These are phyloP conservation scores for Pluvialis apricaria DNA, from an alignment of 2,113 vertebrate species.

Conservation along the genomic window DNA sequence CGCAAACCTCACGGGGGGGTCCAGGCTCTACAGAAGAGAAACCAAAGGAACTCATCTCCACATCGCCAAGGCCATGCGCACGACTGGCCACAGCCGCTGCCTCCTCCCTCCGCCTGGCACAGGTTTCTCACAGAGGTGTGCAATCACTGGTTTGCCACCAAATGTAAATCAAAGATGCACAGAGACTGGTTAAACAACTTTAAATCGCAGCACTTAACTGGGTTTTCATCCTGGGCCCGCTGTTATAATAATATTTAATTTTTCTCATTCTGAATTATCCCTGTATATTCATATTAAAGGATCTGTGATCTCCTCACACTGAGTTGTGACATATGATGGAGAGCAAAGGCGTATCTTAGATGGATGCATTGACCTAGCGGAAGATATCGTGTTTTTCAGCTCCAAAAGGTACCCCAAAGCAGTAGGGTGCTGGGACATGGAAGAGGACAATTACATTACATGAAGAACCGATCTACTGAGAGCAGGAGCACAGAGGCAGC, in stretches of 20 bases:
- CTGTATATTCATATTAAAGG: not conserved
- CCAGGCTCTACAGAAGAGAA: not conserved
- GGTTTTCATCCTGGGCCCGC: not conserved
- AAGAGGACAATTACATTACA: not conserved
- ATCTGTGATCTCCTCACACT: not conserved
- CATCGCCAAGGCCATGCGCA: fast-evolving
- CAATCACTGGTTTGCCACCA: not conserved
- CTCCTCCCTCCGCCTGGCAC: not conserved
- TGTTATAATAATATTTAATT: not conserved
- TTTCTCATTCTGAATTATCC: not conserved
- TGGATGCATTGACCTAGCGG: not conserved
- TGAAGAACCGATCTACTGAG: not conserved
- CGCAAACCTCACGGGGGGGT: fast-evolving
- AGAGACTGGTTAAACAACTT: not conserved
- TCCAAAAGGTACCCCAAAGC: not conserved
- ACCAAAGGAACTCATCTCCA: not conserved
- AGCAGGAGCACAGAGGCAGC: not conserved
- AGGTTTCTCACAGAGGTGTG: not conserved
- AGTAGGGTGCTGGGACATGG: not conserved
- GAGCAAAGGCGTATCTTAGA: not conserved
- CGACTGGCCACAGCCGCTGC: not conserved
- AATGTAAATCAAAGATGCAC: not conserved
- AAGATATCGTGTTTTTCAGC: not conserved
- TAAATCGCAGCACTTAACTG: not conserved
- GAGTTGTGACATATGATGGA: fast-evolving